These are phyloP conservation scores for Fundulus diaphanus DNA, from an alignment of 2,797 vertebrate species.

Conservation along the genomic window DNA sequence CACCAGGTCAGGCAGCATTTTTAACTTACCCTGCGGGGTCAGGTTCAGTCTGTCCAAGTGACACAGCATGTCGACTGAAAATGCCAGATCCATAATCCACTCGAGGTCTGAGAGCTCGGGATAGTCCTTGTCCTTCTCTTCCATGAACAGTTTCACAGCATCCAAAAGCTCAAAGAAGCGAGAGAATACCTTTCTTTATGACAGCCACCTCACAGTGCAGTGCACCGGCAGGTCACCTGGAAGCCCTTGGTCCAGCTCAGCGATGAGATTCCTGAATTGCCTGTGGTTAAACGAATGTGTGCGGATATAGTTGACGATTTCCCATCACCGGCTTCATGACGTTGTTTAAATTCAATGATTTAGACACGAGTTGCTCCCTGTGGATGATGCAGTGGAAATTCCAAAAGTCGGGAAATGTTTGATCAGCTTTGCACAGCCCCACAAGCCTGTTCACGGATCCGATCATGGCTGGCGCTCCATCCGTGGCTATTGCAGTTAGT, in stretches of 20 bases:
- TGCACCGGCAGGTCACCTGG: background rate
- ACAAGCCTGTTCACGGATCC: constrained; percentile 17
- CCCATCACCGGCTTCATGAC: constrained; percentile 24
- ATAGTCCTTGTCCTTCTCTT: background rate
- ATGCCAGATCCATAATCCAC: too few relatives aligned
- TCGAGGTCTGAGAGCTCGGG: background rate
- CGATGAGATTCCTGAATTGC: background rate
- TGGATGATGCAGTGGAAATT: constrained; percentile 31
- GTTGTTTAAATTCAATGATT: constrained; percentile 7
- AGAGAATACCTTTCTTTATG: background rate
- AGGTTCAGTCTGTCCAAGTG: constrained; percentile 10
- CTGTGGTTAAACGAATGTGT: constrained; percentile 6
- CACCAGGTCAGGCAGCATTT: too few relatives aligned
- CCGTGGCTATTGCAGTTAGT: constrained; percentile 34
- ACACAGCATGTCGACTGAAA: background rate
- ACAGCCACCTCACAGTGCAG: background rate
- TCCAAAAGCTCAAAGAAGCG: constrained; percentile 8
- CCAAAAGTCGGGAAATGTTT: constrained; percentile 22
- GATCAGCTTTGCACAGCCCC: constrained; percentile 28
- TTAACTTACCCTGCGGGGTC: background rate
- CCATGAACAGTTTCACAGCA: constrained; percentile 1
- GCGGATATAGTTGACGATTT: constrained; percentile 14
- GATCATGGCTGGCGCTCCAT: constrained; percentile 36
- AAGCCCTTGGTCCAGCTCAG: constrained; percentile 3
- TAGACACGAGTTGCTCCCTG: constrained; percentile 16